Evolutionary conservation across 2,797 vertebrate genomes (phyloP).

Genomic region (Austrolebias charrua): DNA sequence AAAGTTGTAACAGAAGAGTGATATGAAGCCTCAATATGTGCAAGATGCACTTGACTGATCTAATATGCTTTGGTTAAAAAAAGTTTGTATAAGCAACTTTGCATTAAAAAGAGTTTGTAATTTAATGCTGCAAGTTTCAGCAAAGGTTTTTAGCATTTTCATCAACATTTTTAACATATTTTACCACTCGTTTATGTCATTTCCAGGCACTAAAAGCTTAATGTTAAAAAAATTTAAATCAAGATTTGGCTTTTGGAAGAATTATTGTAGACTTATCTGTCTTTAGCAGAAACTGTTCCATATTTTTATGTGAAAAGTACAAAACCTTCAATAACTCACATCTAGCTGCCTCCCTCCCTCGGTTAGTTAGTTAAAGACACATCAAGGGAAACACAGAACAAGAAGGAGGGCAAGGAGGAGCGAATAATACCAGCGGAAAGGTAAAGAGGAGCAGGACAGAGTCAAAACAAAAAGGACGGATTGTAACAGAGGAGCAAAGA

Average conservation of each 20-base stretch:
- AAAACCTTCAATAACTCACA: constrained; percentile 33
- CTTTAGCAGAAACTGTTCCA: constrained; percentile 44
- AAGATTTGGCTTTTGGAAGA: neutral
- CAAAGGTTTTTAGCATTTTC: too few species aligned
- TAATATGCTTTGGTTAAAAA: neutral
- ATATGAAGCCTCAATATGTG: too few species aligned
- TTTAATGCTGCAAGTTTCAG: neutral
- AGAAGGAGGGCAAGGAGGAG: constrained; percentile 7
- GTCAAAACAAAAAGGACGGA: constrained; percentile 9
- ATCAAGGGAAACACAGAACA: constrained; percentile 43
- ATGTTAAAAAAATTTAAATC: neutral
- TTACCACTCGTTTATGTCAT: neutral
- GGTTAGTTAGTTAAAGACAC: constrained; percentile 53
- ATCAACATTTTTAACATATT: neutral
- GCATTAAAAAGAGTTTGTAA: neutral
- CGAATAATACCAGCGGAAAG: constrained; percentile 1
- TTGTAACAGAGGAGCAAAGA: constrained; percentile 37
- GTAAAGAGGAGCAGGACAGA: constrained; percentile 8
- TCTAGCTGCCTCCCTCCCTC: constrained; percentile 59
- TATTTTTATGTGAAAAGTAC: constrained; percentile 38
- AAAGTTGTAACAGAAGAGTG: too few species aligned
- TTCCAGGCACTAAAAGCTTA: neutral
- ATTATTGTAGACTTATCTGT: neutral
- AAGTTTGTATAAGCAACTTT: neutral
- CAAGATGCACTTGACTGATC: too few species aligned